Conservation (phyloP, 2,797 vertebrate genomes). For the Aulostomus chinensis region DNA sequence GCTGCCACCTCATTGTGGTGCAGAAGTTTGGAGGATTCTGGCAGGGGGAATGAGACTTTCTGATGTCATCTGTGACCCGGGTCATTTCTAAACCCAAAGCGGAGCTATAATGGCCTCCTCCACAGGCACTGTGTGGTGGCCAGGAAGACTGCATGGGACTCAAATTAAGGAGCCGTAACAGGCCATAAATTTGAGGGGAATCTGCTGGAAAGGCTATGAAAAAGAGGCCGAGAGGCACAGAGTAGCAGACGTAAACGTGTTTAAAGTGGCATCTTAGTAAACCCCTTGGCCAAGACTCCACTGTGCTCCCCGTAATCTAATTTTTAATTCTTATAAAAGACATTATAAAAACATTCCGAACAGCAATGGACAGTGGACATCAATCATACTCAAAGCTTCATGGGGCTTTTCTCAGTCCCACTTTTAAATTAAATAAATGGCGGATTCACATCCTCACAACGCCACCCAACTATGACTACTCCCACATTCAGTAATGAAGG, state of each 20-base stretch:
- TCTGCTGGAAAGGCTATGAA: constrained; percentile 38
- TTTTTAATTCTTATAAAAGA: constrained; percentile 21
- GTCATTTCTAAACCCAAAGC: constrained; percentile 42
- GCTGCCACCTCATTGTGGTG: constrained; percentile 30
- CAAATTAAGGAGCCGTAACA: constrained; percentile 56
- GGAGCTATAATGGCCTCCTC: constrained; percentile 46
- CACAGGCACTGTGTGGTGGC: constrained; percentile 38
- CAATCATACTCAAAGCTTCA: constrained; percentile 13
- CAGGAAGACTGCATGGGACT: constrained; percentile 44
- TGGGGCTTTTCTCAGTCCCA: not conserved
- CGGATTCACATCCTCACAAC: constrained; percentile 28
- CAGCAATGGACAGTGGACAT: constrained; percentile 10
- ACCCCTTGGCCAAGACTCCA: not conserved
- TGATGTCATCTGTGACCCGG: constrained; percentile 60
- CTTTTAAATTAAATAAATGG: constrained; percentile 35
- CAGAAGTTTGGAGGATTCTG: constrained; percentile 23
- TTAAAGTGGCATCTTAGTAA: constrained; percentile 10
- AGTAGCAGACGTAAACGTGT: constrained; percentile 18
- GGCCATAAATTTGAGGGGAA: constrained; percentile 39
- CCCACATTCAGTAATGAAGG: constrained; percentile 41
- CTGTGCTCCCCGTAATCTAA: constrained; percentile 18
- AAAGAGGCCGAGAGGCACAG: constrained; percentile 15
- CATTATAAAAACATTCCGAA: not conserved
- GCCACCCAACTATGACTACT: constrained; percentile 21
- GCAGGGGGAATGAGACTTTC: constrained; percentile 13